These are phyloP conservation scores for Epistrophe eligans DNA, from an alignment of 2,888 invertebrate genomes.

Conservation along the genomic window DNA sequence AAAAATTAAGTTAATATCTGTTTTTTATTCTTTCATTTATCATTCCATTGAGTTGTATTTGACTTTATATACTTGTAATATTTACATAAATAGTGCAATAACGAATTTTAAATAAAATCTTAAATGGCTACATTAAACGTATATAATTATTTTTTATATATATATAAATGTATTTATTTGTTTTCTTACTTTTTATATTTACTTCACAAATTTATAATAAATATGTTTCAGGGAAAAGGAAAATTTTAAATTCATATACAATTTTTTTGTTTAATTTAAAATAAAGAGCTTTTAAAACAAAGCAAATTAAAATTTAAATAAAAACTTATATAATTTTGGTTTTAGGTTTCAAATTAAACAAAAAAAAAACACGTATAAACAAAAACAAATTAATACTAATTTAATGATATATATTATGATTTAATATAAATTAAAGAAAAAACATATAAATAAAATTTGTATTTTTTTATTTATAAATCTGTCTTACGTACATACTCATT, in stretches of 20 bases:
- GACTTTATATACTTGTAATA: slow-evolving; percentile 74
- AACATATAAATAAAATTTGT: slow-evolving; percentile 42
- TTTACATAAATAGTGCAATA: slow-evolving; percentile 76
- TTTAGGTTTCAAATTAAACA: slow-evolving; percentile 24
- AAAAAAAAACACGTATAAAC: slow-evolving; percentile 19
- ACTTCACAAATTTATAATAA: slow-evolving; percentile 68
- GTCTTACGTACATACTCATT: slow-evolving; percentile 47
- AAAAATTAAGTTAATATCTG: slow-evolving; percentile 66
- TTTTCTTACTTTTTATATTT: slow-evolving; percentile 40
- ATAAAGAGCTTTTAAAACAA: slow-evolving; percentile 73
- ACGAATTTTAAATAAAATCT: slow-evolving; percentile 74
- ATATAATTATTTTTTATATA: slow-evolving; percentile 61
- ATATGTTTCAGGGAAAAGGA: slow-evolving; percentile 62
- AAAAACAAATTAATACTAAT: slow-evolving; percentile 46
- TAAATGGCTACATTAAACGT: slow-evolving; percentile 73
- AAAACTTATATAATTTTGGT: slow-evolving; percentile 65
- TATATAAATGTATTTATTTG: slow-evolving; percentile 51
- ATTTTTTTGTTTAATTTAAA: slow-evolving; percentile 22
- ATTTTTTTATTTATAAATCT: slow-evolving; percentile 38
- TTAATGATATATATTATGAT: slow-evolving; percentile 29
- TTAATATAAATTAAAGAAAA: slow-evolving; percentile 53
- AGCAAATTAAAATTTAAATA: slow-evolving; percentile 61
- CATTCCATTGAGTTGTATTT: slow-evolving; percentile 74
- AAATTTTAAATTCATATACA: slow-evolving; percentile 57
- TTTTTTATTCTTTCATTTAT: slow-evolving; percentile 71